Conservation (phyloP, 2,888 invertebrate genomes). For the Mesorhabditis spiculigera region DNA sequence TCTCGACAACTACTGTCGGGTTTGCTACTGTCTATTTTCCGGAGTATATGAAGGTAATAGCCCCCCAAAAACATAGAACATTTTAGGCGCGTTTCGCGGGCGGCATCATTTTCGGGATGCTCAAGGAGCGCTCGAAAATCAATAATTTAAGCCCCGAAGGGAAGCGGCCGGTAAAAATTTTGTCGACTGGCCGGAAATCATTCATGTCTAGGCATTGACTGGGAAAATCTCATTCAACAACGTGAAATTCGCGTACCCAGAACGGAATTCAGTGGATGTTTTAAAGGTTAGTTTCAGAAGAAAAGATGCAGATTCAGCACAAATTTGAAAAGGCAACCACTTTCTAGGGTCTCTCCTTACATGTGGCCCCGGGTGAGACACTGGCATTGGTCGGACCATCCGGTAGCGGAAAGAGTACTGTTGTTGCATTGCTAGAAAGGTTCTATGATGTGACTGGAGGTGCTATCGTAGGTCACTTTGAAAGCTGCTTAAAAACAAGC, state of each 20-base stretch:
- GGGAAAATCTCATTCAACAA: conserved; percentile 44
- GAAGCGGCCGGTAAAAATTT: conserved; percentile 29
- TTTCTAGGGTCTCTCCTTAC: conserved; percentile 28
- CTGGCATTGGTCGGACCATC: conserved; percentile 56
- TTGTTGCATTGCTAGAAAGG: conserved; percentile 68
- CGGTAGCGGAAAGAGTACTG: conserved; percentile 62
- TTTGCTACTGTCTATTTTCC: conserved; percentile 58
- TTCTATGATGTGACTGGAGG: conserved; percentile 78
- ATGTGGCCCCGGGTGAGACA: conserved; percentile 13
- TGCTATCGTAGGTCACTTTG: conserved; percentile 62
- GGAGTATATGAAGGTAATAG: conserved; percentile 59
- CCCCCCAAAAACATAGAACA: too few species aligned
- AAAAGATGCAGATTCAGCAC: neutral
- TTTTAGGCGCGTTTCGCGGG: conserved; percentile 28
- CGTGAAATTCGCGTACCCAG: conserved; percentile 60
- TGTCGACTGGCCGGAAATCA: neutral
- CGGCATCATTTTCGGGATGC: conserved; percentile 60
- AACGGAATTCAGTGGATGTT: conserved; percentile 48
- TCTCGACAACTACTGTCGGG: conserved; percentile 59
- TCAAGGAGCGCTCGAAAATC: conserved; percentile 57
- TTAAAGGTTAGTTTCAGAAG: conserved; percentile 15
- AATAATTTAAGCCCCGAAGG: conserved; percentile 55
- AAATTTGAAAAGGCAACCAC: neutral
- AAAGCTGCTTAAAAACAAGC: neutral
- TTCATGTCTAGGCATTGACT: conserved; percentile 27